Percentiles rank a stretch among this genome's conserved stretches.
Conservation (phyloP, 2,888 invertebrate genomes). For the Cataglyphis cursor region DNA sequence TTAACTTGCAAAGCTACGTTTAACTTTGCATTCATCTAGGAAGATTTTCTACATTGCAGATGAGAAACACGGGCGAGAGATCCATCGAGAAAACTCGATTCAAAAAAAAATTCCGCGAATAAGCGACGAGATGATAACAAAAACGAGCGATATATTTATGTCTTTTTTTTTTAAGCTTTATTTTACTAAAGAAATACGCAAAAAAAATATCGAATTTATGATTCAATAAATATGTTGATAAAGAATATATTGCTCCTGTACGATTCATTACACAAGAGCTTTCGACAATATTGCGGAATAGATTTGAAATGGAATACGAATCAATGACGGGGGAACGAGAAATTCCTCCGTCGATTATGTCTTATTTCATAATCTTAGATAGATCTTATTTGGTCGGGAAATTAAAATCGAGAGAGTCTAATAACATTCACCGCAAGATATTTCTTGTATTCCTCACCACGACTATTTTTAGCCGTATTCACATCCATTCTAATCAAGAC, state of each 20-base stretch:
- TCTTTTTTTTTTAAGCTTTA: background rate
- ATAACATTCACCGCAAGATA: background rate
- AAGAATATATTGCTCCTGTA: background rate
- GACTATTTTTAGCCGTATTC: background rate
- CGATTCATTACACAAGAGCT: background rate
- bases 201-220: background rate
- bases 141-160: background rate
- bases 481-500: background rate
- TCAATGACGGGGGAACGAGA: background rate
- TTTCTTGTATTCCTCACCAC: background rate
- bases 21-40: background rate
- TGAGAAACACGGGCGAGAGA: background rate
- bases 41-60: slow-evolving; percentile 15
- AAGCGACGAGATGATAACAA: slow-evolving; percentile 13
- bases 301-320: background rate
- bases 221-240: background rate
- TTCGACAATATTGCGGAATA: background rate
- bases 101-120: slow-evolving; percentile 28
- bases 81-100: background rate
- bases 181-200: background rate
- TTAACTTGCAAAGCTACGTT: slow-evolving; percentile 2
- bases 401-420: slow-evolving; percentile 31
- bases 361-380: background rate
- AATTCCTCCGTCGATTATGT: slow-evolving; percentile 11
- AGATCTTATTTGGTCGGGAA: slow-evolving; percentile 9